Evolutionary conservation across 1,140 invertebrate species (phyloP).

Genomic region (Pinna nobilis): DNA sequence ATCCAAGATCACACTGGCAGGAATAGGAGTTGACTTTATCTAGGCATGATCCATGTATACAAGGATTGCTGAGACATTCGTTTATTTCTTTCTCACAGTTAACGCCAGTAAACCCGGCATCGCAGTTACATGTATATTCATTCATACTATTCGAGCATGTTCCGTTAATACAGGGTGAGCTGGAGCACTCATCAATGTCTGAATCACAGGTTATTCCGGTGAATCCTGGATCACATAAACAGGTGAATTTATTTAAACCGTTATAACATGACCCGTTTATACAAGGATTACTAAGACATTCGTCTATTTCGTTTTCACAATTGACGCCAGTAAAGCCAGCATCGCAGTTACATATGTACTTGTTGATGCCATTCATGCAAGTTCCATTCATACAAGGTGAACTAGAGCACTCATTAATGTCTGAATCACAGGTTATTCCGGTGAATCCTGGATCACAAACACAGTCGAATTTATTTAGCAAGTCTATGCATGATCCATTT

Average conservation of each 20-base stretch:
- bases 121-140: conserved; percentile 13
- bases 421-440: background rate
- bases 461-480: background rate
- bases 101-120: conserved; percentile 8
- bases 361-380: too few species aligned
- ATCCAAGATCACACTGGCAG: conserved; percentile 17
- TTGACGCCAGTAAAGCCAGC: background rate
- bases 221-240: background rate
- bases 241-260: background rate
- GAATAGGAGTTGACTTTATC: conserved; percentile 8
- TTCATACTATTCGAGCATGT: conserved; percentile 1
- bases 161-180: conserved; percentile 16
- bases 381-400: too few species aligned
- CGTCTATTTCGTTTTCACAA: background rate
- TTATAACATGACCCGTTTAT: background rate
- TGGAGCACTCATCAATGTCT: conserved; percentile 20
- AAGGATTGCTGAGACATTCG: conserved; percentile 13
- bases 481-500: conserved; percentile 1
- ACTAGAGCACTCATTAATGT: too few species aligned
- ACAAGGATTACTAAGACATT: background rate
- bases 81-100: conserved; percentile 19
- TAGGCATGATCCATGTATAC: conserved; percentile 10
- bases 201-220: background rate
- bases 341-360: background rate
- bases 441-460: background rate